A percentile compares a stretch with the other conserved stretches of the same genome.
These are phyloP conservation scores for Drosophila pseudoobscura DNA, from an alignment of 1,140 invertebrate species.

Conservation along the genomic window DNA sequence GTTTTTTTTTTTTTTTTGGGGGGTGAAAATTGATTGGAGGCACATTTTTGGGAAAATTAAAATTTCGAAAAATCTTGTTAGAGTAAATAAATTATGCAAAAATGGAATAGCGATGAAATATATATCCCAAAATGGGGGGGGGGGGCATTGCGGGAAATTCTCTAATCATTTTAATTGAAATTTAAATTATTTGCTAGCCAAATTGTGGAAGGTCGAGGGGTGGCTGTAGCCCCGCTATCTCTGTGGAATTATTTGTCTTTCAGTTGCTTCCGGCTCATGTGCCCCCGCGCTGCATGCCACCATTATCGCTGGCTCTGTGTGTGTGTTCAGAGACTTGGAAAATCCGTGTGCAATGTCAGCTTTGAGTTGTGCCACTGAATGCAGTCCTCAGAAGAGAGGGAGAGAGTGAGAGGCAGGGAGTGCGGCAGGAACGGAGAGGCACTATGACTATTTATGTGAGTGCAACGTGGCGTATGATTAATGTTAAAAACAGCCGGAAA, in stretches of 20 bases:
- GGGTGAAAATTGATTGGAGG: constrained; percentile 26
- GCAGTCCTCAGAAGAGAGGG: constrained; percentile 3
- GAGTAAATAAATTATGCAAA: constrained; percentile 6
- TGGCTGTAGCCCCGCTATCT: constrained; percentile 1
- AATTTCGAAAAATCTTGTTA: constrained; percentile 21
- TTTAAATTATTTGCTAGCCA: constrained; percentile 48
- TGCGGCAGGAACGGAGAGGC: background rate
- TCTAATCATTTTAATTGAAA: constrained; percentile 54
- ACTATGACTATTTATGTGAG: constrained; percentile 60
- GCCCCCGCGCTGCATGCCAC: background rate
- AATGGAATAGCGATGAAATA: no score
- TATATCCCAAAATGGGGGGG: background rate
- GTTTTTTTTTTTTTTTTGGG: constrained; percentile 10
- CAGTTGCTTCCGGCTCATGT: constrained; percentile 14
- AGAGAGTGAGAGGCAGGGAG: background rate
- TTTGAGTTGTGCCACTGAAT: constrained; percentile 20
- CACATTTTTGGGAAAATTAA: constrained; percentile 21
- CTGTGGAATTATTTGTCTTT: constrained; percentile 27
- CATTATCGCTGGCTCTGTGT: constrained; percentile 14
- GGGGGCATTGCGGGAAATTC: no score
- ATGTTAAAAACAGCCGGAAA: constrained; percentile 50
- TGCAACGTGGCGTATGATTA: constrained; percentile 78
- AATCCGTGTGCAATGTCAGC: constrained; percentile 74
- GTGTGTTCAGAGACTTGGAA: constrained; percentile 73
- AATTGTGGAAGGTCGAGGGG: constrained; percentile 11